Conservation (phyloP, 2,797 vertebrate genomes). For the Chanos chanos region DNA sequence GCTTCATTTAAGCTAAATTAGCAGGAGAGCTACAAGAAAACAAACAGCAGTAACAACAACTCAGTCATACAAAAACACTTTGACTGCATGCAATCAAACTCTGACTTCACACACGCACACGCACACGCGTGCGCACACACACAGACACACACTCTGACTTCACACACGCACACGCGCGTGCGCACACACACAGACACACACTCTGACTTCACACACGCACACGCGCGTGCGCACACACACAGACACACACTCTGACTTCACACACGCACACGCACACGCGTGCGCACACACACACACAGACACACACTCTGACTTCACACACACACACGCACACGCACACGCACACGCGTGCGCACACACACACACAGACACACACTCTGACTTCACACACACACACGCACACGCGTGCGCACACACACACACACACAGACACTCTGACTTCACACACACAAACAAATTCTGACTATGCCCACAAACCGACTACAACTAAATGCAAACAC, state of each 20-base stretch:
- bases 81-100: too few relatives aligned
- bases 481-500: not conserved
- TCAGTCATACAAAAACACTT: too few relatives aligned
- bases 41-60: too few relatives aligned
- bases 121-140: too few relatives aligned
- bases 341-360: too few relatives aligned
- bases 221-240: not conserved
- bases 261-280: too few relatives aligned
- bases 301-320: not conserved
- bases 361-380: too few relatives aligned
- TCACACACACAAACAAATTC: slow-evolving; percentile 7
- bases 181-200: not conserved
- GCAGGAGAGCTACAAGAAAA: too few relatives aligned
- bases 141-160: too few relatives aligned
- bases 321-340: not conserved
- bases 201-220: too few relatives aligned
- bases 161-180: not conserved
- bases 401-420: not conserved
- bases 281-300: not conserved
- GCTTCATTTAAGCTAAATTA: too few relatives aligned
- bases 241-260: not conserved
- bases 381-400: not conserved
- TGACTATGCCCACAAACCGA: not conserved
- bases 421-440: not conserved
- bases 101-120: too few relatives aligned